Evolutionary conservation across 2,797 vertebrate genomes (phyloP).

Genomic region (Siniperca scherzeri): DNA sequence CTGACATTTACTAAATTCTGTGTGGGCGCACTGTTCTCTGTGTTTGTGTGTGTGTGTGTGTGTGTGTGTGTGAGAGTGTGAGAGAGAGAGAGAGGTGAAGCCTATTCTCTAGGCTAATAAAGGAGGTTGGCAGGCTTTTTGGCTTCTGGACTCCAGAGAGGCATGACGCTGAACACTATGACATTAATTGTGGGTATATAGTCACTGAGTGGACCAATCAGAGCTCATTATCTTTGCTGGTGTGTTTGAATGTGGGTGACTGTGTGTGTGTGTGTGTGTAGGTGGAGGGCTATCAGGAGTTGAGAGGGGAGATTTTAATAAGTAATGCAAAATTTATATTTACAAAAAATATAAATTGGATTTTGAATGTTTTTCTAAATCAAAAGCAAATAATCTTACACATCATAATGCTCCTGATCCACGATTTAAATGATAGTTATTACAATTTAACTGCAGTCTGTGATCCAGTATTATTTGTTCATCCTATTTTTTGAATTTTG

Average conservation of each 20-base stretch:
- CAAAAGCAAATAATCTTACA: background rate
- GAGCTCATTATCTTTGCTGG: slow-evolving; percentile 54
- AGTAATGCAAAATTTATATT: background rate
- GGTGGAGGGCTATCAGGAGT: background rate
- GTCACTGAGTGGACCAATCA: slow-evolving; percentile 69
- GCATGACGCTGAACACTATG: slow-evolving; percentile 49
- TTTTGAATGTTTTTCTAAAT: background rate
- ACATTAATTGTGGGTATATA: slow-evolving; percentile 70
- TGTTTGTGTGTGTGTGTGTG: slow-evolving; percentile 14
- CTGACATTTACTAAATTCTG: slow-evolving; percentile 61
- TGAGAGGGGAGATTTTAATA: background rate
- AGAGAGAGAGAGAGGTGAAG: background rate
- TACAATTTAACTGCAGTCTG: background rate
- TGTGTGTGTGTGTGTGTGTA: background rate
- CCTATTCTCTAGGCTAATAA: slow-evolving; percentile 61
- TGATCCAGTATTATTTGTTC: background rate
- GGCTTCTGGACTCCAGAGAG: slow-evolving; percentile 54
- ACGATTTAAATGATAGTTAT: background rate
- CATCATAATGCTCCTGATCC: background rate
- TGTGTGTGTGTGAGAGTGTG: background rate
- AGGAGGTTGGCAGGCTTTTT: slow-evolving; percentile 62
- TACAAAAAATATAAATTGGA: background rate
- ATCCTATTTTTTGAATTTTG: background rate
- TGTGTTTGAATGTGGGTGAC: slow-evolving; percentile 4
- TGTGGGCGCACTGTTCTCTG: background rate